phyloP scores from a whole-genome alignment of 1,140 invertebrate species.

The Zaprionus davidi region DNA sequence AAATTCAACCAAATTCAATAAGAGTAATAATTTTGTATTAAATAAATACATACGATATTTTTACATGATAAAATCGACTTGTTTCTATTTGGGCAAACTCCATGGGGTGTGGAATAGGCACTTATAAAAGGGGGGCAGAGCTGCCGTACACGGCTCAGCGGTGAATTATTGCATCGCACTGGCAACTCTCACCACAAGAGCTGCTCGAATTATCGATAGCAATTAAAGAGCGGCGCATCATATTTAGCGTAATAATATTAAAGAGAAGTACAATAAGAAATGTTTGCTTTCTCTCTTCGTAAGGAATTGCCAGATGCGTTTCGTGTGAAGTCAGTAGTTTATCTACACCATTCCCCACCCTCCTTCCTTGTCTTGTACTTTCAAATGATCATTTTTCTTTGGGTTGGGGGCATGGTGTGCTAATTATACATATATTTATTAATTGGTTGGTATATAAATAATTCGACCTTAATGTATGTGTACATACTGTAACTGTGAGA shows the following conservation, averaged over 20 bases:
- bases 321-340: too few relatives aligned
- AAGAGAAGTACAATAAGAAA: too few relatives aligned
- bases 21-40: conserved; percentile 33
- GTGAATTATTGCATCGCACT: background rate
- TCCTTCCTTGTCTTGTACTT: too few relatives aligned
- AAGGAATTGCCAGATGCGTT: too few relatives aligned
- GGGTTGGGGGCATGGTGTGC: too few relatives aligned
- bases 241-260: background rate
- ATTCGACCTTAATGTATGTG: too few relatives aligned
- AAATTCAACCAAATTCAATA: conserved; percentile 47
- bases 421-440: too few relatives aligned
- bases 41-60: conserved; percentile 66
- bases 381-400: too few relatives aligned
- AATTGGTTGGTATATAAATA: too few relatives aligned
- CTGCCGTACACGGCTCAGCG: conserved; percentile 5
- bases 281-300: background rate
- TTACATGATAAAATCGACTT: conserved; percentile 44
- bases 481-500: too few relatives aligned
- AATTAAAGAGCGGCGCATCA: conserved; percentile 18
- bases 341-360: too few relatives aligned
- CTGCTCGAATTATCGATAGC: conserved; percentile 30
- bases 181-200: conserved; percentile 21
- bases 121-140: background rate
- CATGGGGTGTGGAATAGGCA: too few relatives aligned
- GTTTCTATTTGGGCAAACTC: background rate